phyloP scores from a whole-genome alignment of 2,888 invertebrate species.

The Cephus pygmeus region DNA sequence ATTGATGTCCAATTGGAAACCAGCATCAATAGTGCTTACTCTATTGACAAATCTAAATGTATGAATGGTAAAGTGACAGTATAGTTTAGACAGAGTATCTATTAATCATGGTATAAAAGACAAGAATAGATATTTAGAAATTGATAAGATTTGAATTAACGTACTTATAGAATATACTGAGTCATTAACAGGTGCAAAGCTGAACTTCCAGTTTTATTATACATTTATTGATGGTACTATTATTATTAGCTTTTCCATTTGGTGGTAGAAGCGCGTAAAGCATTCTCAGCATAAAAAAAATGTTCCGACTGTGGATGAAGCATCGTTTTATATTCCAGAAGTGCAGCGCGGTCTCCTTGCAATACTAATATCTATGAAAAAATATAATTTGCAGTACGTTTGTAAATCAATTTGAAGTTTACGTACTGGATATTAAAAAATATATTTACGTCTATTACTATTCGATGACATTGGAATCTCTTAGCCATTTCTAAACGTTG shows the following conservation, averaged over 20 bases:
- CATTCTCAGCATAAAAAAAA: conserved; percentile 79
- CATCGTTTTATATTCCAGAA: conserved; percentile 74
- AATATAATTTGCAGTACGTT: background rate
- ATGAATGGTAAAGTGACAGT: too few species aligned
- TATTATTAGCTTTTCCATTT: conserved; percentile 51
- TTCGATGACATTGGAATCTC: conserved; percentile 74
- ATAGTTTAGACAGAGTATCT: too few species aligned
- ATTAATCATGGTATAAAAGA: too few species aligned
- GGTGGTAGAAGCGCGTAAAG: conserved; percentile 68
- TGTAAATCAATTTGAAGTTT: background rate
- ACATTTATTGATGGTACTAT: background rate
- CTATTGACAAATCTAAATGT: too few species aligned
- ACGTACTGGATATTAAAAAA: background rate
- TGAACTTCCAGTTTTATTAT: too few species aligned
- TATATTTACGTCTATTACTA: conserved; percentile 71
- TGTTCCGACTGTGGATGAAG: conserved; percentile 76
- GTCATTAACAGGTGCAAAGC: too few species aligned
- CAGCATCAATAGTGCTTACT: too few species aligned
- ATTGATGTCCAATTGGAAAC: too few species aligned
- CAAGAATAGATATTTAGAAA: too few species aligned
- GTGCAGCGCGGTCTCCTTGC: conserved; percentile 73
- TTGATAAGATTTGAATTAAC: too few species aligned
- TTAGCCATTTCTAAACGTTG: conserved; percentile 73
- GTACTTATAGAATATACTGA: too few species aligned
- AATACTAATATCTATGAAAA: conserved; percentile 64